A percentile compares a stretch with the other conserved stretches of the same genome.
Conservation (phyloP, 2,888 invertebrate species). For the Urechis unicinctus region DNA sequence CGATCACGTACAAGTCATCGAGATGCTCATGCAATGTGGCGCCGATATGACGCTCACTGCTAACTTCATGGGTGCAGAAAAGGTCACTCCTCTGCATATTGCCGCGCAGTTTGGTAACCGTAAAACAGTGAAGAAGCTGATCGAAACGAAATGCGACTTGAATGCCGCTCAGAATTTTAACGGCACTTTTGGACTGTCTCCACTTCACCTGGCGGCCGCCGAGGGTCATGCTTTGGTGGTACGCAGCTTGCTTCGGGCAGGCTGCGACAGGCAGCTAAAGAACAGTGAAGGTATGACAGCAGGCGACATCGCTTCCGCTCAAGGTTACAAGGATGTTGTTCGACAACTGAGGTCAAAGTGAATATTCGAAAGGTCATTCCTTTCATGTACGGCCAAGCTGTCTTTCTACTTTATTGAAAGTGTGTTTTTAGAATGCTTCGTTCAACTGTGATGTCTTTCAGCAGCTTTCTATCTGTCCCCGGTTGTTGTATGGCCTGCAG, state of each 20-base stretch:
- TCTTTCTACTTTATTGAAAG: too few species aligned
- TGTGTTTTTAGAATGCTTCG: too few species aligned
- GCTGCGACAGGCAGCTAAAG: conserved; percentile 10
- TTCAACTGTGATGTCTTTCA: too few species aligned
- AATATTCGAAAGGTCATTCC: not conserved
- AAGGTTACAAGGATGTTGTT: conserved; percentile 7
- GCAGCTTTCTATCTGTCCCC: too few species aligned
- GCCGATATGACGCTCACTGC: conserved; percentile 23
- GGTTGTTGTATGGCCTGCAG: too few species aligned
- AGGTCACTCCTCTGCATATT: conserved; percentile 17
- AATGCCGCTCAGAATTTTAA: conserved; percentile 17
- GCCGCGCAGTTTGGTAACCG: conserved; percentile 18
- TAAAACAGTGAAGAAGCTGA: conserved; percentile 10
- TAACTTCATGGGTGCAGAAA: conserved; percentile 12
- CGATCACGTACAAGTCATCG: conserved; percentile 16
- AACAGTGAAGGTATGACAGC: conserved; percentile 18
- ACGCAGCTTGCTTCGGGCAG: conserved; percentile 11
- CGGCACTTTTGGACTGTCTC: conserved; percentile 16
- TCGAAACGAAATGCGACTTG: conserved; percentile 13
- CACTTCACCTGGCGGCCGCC: conserved; percentile 18
- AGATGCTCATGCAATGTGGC: conserved; percentile 26
- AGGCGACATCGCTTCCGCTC: conserved; percentile 15
- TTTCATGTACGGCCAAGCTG: too few species aligned
- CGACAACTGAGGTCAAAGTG: not conserved
- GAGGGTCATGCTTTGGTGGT: conserved; percentile 15